Evolutionary conservation across 1,140 invertebrate genomes (phyloP).

Genomic region (Drosophila nebulosa): DNA sequence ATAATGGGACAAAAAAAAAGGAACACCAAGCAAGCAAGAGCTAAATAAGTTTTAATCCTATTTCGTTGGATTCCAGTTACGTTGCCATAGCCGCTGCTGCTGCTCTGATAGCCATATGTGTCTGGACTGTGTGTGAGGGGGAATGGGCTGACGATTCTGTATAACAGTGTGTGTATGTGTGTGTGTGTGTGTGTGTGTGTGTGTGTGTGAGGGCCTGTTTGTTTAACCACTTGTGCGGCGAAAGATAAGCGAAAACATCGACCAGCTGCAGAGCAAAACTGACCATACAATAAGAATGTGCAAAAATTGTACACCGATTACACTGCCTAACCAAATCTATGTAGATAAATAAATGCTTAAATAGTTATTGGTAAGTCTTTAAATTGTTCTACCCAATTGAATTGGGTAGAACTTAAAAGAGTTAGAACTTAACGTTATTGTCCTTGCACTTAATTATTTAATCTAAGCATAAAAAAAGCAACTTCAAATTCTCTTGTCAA

Average conservation of each 20-base stretch:
- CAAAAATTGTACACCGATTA: constrained; percentile 23
- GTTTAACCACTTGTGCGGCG: constrained; percentile 46
- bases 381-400: too few relatives aligned
- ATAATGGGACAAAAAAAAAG: constrained; percentile 16
- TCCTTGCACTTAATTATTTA: too few relatives aligned
- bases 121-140: constrained; percentile 25
- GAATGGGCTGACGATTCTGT: not conserved
- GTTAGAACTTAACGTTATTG: too few relatives aligned
- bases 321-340: constrained; percentile 29
- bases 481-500: too few relatives aligned
- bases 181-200: not conserved
- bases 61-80: constrained; percentile 62
- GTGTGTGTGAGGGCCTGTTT: constrained; percentile 29
- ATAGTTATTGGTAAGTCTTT: too few relatives aligned
- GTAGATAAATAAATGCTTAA: not conserved
- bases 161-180: too few relatives aligned
- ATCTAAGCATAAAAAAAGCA: too few relatives aligned
- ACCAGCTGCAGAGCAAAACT: constrained; percentile 14
- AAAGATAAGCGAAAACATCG: constrained; percentile 39
- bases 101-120: constrained; percentile 1
- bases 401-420: too few relatives aligned
- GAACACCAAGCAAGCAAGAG: constrained; percentile 24
- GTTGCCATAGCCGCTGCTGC: not conserved
- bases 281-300: constrained; percentile 13
- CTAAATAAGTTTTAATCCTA: constrained; percentile 75